phyloP scores from a whole-genome alignment of 2,888 invertebrate genomes.

The Eilema griseolum region DNA sequence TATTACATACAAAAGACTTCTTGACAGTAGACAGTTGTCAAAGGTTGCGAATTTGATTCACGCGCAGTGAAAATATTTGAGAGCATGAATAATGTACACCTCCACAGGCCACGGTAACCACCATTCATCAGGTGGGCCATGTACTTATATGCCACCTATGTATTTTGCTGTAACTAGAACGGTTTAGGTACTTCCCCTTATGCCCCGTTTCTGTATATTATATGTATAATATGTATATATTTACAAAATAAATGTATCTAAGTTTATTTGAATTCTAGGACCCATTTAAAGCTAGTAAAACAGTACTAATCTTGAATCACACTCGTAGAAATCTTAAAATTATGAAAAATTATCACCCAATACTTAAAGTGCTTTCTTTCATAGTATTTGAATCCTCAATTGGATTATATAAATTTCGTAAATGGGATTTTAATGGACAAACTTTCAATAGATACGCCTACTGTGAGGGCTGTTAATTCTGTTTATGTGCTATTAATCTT shows the following conservation, averaged over 20 bases:
- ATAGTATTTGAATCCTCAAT: conserved; percentile 53
- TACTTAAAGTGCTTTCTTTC: conserved; percentile 53
- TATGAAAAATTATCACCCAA: conserved; percentile 51
- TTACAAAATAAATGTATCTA: not conserved
- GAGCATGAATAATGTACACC: no score
- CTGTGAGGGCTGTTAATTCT: conserved; percentile 33
- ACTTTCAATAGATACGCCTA: conserved; percentile 55
- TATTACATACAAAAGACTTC: no score
- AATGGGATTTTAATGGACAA: conserved; percentile 61
- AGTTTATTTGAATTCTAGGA: not conserved
- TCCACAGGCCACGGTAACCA: no score
- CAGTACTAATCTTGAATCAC: not conserved
- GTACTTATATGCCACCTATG: no score
- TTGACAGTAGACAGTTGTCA: no score
- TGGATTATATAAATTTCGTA: conserved; percentile 56
- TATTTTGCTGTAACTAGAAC: no score
- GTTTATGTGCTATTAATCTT: conserved; percentile 20
- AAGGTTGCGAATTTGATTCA: no score
- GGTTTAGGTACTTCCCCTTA: no score
- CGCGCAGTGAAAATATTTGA: no score
- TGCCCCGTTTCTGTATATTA: no score
- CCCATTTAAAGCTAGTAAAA: not conserved
- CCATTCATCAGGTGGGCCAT: no score
- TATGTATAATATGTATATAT: no score
- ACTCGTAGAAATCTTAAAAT: conserved; percentile 21